These are phyloP conservation scores for Daboia siamensis DNA, from an alignment of 2,113 vertebrate genomes.

Conservation along the genomic window DNA sequence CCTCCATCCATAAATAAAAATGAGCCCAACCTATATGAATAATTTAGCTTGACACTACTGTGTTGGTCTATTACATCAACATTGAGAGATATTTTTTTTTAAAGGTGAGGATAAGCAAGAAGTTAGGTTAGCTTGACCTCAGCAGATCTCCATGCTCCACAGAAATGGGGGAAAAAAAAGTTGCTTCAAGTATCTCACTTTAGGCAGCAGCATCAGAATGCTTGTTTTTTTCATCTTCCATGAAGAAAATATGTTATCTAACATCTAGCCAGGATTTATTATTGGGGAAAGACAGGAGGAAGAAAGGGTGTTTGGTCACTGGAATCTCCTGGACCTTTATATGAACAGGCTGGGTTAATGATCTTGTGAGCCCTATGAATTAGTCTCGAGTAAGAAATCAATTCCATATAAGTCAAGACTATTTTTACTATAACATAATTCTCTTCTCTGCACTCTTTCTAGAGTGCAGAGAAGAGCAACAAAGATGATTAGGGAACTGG, in stretches of 20 bases:
- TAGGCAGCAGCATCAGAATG: background rate
- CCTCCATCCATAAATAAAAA: constrained; percentile 37
- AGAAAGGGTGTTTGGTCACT: background rate
- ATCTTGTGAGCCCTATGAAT: background rate
- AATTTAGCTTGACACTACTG: constrained; percentile 53
- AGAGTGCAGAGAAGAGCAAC: too few species aligned
- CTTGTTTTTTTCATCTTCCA: background rate
- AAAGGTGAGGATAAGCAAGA: background rate
- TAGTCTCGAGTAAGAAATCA: background rate
- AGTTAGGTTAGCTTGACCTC: constrained; percentile 23
- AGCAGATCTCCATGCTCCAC: background rate
- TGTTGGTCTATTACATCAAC: constrained; percentile 45
- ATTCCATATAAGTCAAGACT: background rate
- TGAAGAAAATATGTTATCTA: background rate
- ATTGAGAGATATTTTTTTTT: background rate
- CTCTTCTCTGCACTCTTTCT: too few species aligned
- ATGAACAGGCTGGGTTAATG: background rate
- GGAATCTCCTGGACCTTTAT: constrained; percentile 1
- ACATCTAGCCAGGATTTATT: background rate
- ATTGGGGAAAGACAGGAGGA: too few species aligned
- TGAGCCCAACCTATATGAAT: constrained; percentile 32
- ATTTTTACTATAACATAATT: background rate
- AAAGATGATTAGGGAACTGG: too few species aligned
- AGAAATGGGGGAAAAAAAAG: background rate
- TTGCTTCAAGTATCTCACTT: background rate